Evolutionary conservation across 2,888 invertebrate species (phyloP).

Genomic region (Serrognathus titanus): DNA sequence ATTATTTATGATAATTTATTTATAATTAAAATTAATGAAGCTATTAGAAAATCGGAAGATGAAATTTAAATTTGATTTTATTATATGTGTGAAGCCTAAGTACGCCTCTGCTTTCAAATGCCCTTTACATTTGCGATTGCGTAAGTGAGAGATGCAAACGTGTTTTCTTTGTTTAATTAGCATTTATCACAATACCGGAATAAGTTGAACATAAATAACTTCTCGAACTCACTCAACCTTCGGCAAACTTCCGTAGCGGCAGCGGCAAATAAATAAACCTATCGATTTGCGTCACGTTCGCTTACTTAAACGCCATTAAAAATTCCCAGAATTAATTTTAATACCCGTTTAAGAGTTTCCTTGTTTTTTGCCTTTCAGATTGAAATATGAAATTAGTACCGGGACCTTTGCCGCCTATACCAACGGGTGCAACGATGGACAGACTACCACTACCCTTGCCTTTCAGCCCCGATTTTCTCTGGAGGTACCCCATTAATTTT

Average conservation of each 20-base stretch:
- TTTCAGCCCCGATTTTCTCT: constrained; percentile 79
- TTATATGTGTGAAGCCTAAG: too few relatives aligned
- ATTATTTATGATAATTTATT: too few relatives aligned
- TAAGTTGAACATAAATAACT: constrained; percentile 26
- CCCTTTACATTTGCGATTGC: too few relatives aligned
- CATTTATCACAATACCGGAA: constrained; percentile 27
- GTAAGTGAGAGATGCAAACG: too few relatives aligned
- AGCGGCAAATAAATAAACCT: constrained; percentile 15
- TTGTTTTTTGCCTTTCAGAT: constrained; percentile 18
- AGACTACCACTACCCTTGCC: constrained; percentile 73
- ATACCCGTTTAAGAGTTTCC: constrained; percentile 10
- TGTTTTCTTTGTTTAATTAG: constrained; percentile 10
- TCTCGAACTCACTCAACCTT: constrained; percentile 26
- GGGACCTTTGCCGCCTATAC: constrained; percentile 47
- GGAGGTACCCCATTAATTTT: constrained; percentile 82
- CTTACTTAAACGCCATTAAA: constrained; percentile 9
- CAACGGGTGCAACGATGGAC: constrained; percentile 61
- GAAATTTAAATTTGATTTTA: too few relatives aligned
- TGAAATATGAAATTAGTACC: constrained; percentile 55
- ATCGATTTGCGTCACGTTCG: constrained; percentile 1
- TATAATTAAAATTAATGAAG: too few relatives aligned
- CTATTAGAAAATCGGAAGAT: too few relatives aligned
- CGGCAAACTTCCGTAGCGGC: constrained; percentile 31
- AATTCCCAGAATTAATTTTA: constrained; percentile 13
- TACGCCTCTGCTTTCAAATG: too few relatives aligned